A percentile compares a stretch with the other conserved stretches of the same genome.
Evolutionary conservation across 2,113 vertebrate genomes (phyloP).

Genomic region (Hiodon tergisus): DNA sequence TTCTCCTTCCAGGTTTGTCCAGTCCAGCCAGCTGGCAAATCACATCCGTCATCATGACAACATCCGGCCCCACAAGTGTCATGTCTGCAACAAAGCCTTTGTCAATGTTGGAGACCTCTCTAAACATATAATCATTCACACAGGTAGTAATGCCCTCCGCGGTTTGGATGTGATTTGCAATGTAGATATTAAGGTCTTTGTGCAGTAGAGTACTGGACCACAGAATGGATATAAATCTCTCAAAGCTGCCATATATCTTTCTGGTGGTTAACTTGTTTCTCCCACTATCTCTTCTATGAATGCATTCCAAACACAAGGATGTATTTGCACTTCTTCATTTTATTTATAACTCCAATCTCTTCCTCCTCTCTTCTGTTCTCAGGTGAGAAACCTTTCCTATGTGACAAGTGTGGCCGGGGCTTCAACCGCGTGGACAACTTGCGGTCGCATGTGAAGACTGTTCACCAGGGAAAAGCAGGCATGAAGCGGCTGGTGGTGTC

Average conservation of each 20-base stretch:
- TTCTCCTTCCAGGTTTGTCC: conserved; percentile 75
- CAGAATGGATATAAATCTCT: too few relatives aligned
- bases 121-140: conserved; percentile 98
- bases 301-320: neutral
- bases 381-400: conserved; percentile 95
- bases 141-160: conserved; percentile 58
- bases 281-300: neutral
- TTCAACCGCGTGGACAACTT: conserved; percentile 98
- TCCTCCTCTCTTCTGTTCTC: conserved; percentile 13
- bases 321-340: neutral
- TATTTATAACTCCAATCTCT: neutral
- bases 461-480: conserved; percentile 90
- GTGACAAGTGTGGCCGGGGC: conserved; percentile 90
- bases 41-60: conserved; percentile 98
- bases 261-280: neutral
- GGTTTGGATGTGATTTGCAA: too few relatives aligned
- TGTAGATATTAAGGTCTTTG: neutral
- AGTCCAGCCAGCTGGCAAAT: conserved; percentile 96
- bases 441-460: conserved; percentile 92
- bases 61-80: conserved; percentile 93
- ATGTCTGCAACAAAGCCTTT: conserved; percentile 90
- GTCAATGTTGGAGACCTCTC: conserved; percentile 96
- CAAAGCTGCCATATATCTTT: too few relatives aligned
- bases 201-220: neutral
- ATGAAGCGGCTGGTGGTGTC: conserved; percentile 80